phyloP scores from a whole-genome alignment of 2,113 vertebrate species.

The Lagopus muta region DNA sequence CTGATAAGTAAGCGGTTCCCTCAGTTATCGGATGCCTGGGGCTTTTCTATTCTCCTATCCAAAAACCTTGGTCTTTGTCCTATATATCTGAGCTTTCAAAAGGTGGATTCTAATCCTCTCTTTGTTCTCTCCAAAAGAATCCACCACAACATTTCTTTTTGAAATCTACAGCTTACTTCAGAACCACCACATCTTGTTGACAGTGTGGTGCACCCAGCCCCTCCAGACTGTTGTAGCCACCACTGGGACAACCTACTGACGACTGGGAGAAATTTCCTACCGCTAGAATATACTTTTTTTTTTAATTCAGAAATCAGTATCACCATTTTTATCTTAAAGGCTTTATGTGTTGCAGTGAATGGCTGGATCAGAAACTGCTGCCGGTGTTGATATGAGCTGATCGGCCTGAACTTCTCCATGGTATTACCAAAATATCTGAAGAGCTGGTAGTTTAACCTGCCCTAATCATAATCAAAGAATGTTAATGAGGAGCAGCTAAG shows the following conservation, averaged over 20 bases:
- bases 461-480: neutral
- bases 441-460: neutral
- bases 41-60: neutral
- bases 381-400: neutral
- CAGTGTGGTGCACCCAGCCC: neutral
- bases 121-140: neutral
- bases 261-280: neutral
- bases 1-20: neutral
- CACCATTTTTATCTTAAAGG: neutral
- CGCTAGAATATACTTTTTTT: neutral
- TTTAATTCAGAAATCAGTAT: neutral
- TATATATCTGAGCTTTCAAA: neutral
- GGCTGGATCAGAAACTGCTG: neutral
- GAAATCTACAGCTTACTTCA: neutral
- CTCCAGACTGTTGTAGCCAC: neutral
- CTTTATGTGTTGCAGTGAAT: neutral
- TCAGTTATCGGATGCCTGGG: neutral
- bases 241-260: neutral
- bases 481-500: neutral
- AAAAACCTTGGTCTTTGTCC: neutral
- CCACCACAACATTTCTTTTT: neutral
- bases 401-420: neutral
- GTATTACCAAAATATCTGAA: neutral
- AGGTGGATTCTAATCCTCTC: neutral
- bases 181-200: fast-evolving